Base-by-base conservation (phyloP, 1,140 invertebrate species). In the Sinella curviseta region DNA sequence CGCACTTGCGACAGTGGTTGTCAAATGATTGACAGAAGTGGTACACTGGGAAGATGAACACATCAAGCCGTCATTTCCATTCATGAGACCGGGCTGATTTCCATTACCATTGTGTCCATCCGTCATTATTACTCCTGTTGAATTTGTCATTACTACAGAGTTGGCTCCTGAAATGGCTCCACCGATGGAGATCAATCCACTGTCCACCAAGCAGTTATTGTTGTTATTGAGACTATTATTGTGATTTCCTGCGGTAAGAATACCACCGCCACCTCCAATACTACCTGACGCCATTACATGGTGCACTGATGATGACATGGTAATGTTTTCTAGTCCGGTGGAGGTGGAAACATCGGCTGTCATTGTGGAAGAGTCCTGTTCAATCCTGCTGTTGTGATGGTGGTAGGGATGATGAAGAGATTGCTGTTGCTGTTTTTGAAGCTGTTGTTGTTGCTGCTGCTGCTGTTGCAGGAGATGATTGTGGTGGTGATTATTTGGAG, bases 401-500 rank as follows among this genome's bases (percentile, higher is more conserved):
- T 28, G 70, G 17, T 1, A 74, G n/a, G 48, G 26, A 12, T 26
- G 75, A 24, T 1, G 33, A 65, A 14, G 57, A 57, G 67, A 33
- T 48, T 76, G 74, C 8, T 76, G 75, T 33, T 80, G 79, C 31
- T 77, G 76, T 1, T 80, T 48, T 60, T 57, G 75, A n/a, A 34
- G 26, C n/a, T 70, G 65, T 33, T 70, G 65, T 70, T 70, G 65
- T 70, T 30, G 65, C 24, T 70, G 65, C 31, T 31, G 26, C n/a
- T 70, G 65, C n/a, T 70, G 65, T n/a, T 70, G 65, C 26, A 31
- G 65, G 24, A 31, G 65, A 33, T 33, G 26, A 70, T 70, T 30
- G 16, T n/a, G 57, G 26, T 16, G 16, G 57, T 65, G 57, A 65
- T 65, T 65, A 16, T 16, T 65, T 16, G 14, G 16, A 4, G 57